Percentiles rank a stretch among this genome's conserved stretches.
Evolutionary conservation across 2,113 vertebrate species (phyloP).

Genomic region (Podocnemis expansa): DNA sequence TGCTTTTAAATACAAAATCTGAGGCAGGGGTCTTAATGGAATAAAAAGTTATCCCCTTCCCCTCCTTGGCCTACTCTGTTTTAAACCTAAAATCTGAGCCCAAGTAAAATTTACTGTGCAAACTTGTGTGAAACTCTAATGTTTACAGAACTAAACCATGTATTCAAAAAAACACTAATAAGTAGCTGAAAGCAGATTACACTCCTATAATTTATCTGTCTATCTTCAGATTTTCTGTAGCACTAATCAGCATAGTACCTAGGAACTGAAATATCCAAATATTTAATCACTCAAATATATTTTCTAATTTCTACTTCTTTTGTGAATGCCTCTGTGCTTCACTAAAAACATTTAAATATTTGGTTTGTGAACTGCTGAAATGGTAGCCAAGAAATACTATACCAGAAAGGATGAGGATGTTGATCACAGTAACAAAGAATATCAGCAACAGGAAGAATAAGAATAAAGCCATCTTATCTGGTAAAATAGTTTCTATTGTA

Average conservation of each 20-base stretch:
- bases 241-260: neutral
- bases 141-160: neutral
- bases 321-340: neutral
- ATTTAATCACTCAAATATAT: neutral
- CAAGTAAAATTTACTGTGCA: neutral
- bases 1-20: neutral
- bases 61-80: accelerated
- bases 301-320: neutral
- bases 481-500: slow-evolving; percentile 14
- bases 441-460: neutral
- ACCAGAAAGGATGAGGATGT: slow-evolving; percentile 32
- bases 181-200: neutral
- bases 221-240: neutral
- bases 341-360: neutral
- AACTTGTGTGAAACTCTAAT: neutral
- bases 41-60: neutral
- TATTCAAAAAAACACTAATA: neutral
- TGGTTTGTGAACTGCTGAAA: neutral
- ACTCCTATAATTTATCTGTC: neutral
- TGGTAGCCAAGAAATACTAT: slow-evolving; percentile 5
- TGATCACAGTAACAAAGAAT: slow-evolving; percentile 26
- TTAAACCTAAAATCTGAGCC: neutral
- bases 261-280: neutral
- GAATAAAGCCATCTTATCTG: slow-evolving; percentile 28
- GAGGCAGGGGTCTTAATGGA: neutral